These are phyloP conservation scores for Cotesia glomerata DNA, from an alignment of 1,140 invertebrate genomes.

Conservation along the genomic window DNA sequence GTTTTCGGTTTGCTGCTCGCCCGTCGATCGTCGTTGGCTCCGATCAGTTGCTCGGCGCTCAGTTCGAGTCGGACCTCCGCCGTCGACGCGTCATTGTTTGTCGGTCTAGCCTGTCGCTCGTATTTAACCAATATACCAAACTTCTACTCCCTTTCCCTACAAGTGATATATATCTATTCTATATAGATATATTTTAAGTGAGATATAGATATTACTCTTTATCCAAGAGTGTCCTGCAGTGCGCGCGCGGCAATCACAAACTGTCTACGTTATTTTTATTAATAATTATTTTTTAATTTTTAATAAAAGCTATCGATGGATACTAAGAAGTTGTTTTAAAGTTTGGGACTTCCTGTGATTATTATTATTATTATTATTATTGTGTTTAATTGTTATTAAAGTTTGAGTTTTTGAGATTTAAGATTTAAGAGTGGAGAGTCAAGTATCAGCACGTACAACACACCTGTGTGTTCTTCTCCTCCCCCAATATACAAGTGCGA, in stretches of 20 bases:
- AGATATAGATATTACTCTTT: background rate
- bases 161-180: background rate
- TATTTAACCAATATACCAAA: too few relatives aligned
- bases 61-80: constrained; percentile 54
- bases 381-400: too few relatives aligned
- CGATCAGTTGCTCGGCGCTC: constrained; percentile 49
- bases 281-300: too few relatives aligned
- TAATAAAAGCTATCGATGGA: too few relatives aligned
- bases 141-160: constrained; percentile 4
- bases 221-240: constrained; percentile 19
- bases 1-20: background rate
- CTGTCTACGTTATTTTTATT: background rate
- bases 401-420: too few relatives aligned
- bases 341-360: too few relatives aligned
- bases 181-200: too few relatives aligned
- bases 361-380: too few relatives aligned
- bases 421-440: background rate
- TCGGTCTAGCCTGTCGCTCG: background rate
- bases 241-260: constrained; percentile 20
- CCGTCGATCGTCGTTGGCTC: constrained; percentile 29
- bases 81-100: constrained; percentile 40
- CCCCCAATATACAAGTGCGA: constrained; percentile 14
- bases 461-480: constrained; percentile 21
- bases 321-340: too few relatives aligned
- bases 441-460: background rate